phyloP scores from a whole-genome alignment of 2,113 vertebrate genomes.

The Balaeniceps rex region DNA sequence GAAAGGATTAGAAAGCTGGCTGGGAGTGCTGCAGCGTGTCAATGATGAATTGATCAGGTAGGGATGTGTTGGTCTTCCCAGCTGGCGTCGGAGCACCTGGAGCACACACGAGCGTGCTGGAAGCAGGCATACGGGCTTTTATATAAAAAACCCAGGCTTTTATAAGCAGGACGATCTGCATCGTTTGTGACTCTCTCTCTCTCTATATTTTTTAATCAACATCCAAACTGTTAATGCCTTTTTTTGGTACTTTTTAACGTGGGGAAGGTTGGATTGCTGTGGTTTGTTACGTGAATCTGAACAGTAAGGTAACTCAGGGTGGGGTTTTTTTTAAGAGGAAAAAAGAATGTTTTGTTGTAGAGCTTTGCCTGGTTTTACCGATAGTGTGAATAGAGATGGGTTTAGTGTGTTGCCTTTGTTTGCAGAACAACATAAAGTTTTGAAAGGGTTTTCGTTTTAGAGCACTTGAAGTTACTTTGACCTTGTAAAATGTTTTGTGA shows the following conservation, averaged over 20 bases:
- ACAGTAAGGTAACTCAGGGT: neutral
- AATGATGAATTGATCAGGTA: neutral
- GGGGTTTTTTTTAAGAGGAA: neutral
- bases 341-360: neutral
- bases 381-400: too few species aligned
- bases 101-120: rapidly evolving
- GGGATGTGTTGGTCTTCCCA: neutral
- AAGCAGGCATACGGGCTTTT: neutral
- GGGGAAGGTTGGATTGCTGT: neutral
- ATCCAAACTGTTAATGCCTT: neutral
- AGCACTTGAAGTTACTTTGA: neutral
- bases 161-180: neutral
- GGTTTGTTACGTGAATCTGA: neutral
- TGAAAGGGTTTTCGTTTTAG: neutral
- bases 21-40: neutral
- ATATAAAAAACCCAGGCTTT: too few species aligned
- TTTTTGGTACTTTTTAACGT: neutral
- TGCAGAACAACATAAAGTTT: neutral
- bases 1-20: neutral
- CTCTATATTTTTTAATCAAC: neutral
- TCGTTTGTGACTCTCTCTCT: rapidly evolving
- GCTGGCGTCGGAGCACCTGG: rapidly evolving
- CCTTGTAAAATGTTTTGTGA: neutral
- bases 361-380: neutral
- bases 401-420: neutral